These are phyloP conservation scores for Propsilocerus akamusi DNA, from an alignment of 1,140 invertebrate species.

Conservation along the genomic window DNA sequence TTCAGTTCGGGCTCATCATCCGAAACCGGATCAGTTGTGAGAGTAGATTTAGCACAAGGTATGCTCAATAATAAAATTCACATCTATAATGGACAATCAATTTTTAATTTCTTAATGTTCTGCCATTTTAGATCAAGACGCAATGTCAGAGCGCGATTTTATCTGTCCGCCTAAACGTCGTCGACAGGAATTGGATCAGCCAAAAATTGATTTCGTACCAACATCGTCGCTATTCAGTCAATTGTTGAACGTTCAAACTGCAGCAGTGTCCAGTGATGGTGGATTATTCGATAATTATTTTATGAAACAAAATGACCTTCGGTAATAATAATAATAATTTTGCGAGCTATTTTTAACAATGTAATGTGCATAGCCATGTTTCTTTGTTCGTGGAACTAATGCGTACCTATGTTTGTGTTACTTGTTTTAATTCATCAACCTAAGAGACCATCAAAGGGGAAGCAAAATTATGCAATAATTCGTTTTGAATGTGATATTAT, in stretches of 20 bases:
- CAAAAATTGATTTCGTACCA: conserved; percentile 7
- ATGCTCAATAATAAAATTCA: conserved; percentile 7
- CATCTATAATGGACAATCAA: background rate
- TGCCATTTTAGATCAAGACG: conserved; percentile 27
- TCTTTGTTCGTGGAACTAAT: no score
- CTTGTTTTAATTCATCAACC: no score
- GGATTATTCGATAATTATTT: background rate
- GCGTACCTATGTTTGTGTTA: no score
- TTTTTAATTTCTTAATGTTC: background rate
- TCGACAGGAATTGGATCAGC: conserved; percentile 28
- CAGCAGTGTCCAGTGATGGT: background rate
- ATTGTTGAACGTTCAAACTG: background rate
- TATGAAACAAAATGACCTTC: conserved; percentile 1
- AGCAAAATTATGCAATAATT: no score
- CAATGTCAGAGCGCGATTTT: conserved; percentile 53
- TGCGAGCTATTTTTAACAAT: no score
- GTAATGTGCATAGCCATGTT: no score
- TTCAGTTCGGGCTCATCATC: conserved; percentile 35
- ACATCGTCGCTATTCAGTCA: background rate
- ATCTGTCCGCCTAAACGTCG: conserved; percentile 61
- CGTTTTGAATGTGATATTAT: no score
- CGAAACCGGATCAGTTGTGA: conserved; percentile 34
- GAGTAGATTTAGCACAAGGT: conserved; percentile 26
- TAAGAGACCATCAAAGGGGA: no score
- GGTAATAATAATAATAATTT: background rate